phyloP scores from a whole-genome alignment of 1,140 invertebrate genomes.

The Drosophila pseudoananassae region DNA sequence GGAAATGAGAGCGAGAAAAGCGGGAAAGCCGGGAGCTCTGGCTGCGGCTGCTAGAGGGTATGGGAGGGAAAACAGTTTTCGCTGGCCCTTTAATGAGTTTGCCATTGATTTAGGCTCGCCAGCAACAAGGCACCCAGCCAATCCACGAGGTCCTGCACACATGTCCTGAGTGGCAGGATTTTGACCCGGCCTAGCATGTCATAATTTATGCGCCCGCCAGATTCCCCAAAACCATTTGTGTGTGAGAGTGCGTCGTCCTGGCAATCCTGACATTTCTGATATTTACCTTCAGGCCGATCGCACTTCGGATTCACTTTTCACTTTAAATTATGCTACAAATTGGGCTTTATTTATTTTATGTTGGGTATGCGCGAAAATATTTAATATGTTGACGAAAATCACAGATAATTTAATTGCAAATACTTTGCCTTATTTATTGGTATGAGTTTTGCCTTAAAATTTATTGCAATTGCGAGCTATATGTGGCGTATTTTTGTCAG shows the following conservation, averaged over 20 bases:
- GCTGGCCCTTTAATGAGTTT: slow-evolving; percentile 71
- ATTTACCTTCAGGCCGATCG: slow-evolving; percentile 65
- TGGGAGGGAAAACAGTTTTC: slow-evolving; percentile 47
- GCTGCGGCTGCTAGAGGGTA: slow-evolving; percentile 52
- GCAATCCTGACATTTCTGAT: slow-evolving; percentile 35
- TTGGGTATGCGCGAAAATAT: slow-evolving; percentile 29
- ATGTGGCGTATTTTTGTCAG: slow-evolving; percentile 18
- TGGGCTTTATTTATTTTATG: slow-evolving; percentile 14
- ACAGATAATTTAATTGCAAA: slow-evolving; percentile 79
- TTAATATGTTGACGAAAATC: slow-evolving; percentile 77
- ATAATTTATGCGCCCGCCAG: slow-evolving; percentile 72
- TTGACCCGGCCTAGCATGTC: slow-evolving; percentile 31
- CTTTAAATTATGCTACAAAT: slow-evolving; percentile 36
- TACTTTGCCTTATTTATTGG: slow-evolving; percentile 45
- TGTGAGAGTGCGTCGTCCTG: slow-evolving; percentile 30
- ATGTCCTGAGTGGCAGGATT: slow-evolving; percentile 8
- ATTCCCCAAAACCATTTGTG: slow-evolving; percentile 71
- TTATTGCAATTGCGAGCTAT: slow-evolving; percentile 48
- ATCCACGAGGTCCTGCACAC: slow-evolving; percentile 16
- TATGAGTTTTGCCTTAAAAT: slow-evolving; percentile 43
- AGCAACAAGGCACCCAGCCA: slow-evolving; percentile 16
- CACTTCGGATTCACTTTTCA: slow-evolving; percentile 31
- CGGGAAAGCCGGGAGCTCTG: slow-evolving; percentile 17
- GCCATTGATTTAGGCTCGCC: slow-evolving; percentile 75
- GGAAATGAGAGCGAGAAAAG: slow-evolving; percentile 6